Conservation (phyloP, 2,113 vertebrate genomes). For the Alces alces region DNA sequence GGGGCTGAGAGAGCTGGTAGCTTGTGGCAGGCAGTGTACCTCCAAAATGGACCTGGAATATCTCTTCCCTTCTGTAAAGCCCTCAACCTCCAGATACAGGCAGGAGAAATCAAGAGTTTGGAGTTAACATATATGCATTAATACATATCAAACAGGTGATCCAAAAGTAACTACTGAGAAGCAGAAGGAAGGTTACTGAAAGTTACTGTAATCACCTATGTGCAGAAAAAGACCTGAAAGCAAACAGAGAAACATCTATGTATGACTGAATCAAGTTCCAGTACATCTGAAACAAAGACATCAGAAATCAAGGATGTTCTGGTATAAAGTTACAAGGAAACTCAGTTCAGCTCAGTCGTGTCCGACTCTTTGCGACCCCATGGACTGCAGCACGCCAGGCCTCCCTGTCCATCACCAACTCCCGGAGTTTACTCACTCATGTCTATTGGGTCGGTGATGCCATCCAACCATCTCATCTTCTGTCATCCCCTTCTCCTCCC, state of each 20-base stretch:
- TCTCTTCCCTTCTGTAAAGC: background rate
- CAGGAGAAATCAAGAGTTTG: background rate
- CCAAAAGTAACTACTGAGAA: background rate
- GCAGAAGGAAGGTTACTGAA: background rate
- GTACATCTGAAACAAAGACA: background rate
- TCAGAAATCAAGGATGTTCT: background rate
- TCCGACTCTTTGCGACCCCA: accelerated
- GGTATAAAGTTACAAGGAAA: background rate
- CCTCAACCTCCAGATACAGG: background rate
- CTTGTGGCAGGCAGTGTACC: background rate
- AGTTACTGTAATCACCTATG: background rate
- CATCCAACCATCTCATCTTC: background rate
- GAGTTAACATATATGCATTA: background rate
- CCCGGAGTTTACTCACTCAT: background rate
- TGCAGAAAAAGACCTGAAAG: background rate
- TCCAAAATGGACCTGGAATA: background rate
- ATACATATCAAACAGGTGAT: background rate
- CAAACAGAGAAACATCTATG: background rate
- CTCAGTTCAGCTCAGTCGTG: background rate
- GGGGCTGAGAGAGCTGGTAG: background rate
- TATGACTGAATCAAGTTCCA: background rate
- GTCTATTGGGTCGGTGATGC: background rate
- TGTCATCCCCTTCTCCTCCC: background rate
- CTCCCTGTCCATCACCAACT: background rate
- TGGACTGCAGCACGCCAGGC: background rate